Base-by-base conservation (phyloP, 2,113 vertebrate species). In the Steatornis caripensis region DNA sequence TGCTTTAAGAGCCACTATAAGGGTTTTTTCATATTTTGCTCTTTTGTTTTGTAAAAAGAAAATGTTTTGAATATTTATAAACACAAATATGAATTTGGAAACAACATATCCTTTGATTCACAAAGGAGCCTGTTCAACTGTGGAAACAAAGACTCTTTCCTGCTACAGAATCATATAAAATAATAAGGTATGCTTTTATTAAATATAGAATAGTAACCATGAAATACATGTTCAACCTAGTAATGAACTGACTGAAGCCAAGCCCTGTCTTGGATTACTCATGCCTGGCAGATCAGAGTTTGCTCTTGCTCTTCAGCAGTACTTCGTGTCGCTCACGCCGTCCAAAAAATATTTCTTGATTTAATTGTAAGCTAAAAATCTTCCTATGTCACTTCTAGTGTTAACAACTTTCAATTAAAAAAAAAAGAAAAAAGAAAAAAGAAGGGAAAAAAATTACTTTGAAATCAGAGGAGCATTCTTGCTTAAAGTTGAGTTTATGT, bases 341-440 rank as follows among this genome's bases (percentile, higher is more conserved):
- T 70, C 2, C 17, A 26, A 29, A 45, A 78, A 45, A 12, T 9
- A 20, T 5, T n/a, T 80, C 7, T 61, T 74, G 6, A 49, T 61
- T 55, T 78, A 45, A 29, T 34, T 92, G 9, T 41, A 43, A 78
- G 36, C 10, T 60, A 66, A 81, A 71, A 14, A 34, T 58, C 12
- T 82, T 36, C 7, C 3, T 58, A 1, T 78, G 27, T 69, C 22
- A 43, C 37, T 75, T 34, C 37, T 21, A 61, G 12, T 57, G 43
- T 71, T 72, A 70, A 49, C 68, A 89, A 57, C 6, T 5, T 49
- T 74, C 12, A 76, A 55, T 37, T 45, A 5, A 57, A 39, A 77
- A 54, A 58, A 60, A 32, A 23, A 15, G 5, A 19, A 13, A 5
- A 8, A 4, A 0, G 1, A 11, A 8, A 22, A 18, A 43, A 55